These are phyloP conservation scores for Gymnocheta viridis DNA, from an alignment of 2,888 invertebrate species.

Conservation along the genomic window DNA sequence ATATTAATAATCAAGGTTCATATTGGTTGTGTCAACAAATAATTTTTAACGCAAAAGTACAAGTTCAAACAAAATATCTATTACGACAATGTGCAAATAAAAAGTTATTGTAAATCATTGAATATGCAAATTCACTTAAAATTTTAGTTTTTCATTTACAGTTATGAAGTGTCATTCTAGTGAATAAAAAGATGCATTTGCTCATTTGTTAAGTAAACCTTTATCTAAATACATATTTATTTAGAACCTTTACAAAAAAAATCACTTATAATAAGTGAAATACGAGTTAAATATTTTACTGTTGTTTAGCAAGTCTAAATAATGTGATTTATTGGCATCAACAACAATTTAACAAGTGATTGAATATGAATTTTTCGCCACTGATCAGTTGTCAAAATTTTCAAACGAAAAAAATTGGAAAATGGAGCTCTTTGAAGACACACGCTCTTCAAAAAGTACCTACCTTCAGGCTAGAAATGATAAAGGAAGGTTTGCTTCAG, in stretches of 20 bases:
- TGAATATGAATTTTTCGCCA: not conserved
- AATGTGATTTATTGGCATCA: not conserved
- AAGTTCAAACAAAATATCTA: slow-evolving; percentile 48
- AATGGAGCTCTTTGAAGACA: too few relatives aligned
- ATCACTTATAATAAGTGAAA: not conserved
- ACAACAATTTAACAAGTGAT: not conserved
- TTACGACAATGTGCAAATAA: slow-evolving; percentile 7
- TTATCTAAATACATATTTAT: slow-evolving; percentile 13
- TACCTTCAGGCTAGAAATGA: too few relatives aligned
- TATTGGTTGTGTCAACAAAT: slow-evolving; percentile 48
- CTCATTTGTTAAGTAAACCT: slow-evolving; percentile 30
- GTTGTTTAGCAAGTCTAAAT: not conserved
- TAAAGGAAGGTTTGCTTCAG: too few relatives aligned
- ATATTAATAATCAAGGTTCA: slow-evolving; percentile 31
- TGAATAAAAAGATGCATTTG: slow-evolving; percentile 10
- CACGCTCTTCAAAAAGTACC: too few relatives aligned
- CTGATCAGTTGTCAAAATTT: too few relatives aligned
- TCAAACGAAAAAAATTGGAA: too few relatives aligned
- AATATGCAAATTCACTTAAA: slow-evolving; percentile 55
- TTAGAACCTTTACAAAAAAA: not conserved
- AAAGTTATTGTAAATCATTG: not conserved
- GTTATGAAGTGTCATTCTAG: slow-evolving; percentile 59
- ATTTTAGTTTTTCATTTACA: slow-evolving; percentile 13
- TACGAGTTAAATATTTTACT: too few relatives aligned
- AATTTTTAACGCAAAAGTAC: slow-evolving; percentile 46